Conservation (phyloP, 2,888 invertebrate genomes). For the Timandra comae region DNA sequence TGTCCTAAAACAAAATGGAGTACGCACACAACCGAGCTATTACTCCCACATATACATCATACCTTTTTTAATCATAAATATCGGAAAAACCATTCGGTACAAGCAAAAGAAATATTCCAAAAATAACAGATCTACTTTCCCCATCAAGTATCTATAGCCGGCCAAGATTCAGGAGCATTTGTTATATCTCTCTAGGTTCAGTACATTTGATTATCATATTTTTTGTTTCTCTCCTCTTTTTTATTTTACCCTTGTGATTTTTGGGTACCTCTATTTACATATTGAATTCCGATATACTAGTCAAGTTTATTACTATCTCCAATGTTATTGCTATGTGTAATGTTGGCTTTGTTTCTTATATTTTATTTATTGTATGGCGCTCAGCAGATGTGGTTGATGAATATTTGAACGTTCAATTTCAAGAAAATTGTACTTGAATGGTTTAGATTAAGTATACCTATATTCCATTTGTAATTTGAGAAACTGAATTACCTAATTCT, state of each 20-base stretch:
- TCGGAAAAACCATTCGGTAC: too few relatives aligned
- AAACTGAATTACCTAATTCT: too few relatives aligned
- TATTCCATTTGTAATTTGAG: too few relatives aligned
- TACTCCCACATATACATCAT: too few relatives aligned
- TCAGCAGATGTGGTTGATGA: slow-evolving; percentile 9
- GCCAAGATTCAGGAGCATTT: slow-evolving; percentile 31
- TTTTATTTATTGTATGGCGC: slow-evolving; percentile 32
- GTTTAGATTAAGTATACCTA: too few relatives aligned
- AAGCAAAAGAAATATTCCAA: too few relatives aligned
- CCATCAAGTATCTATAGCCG: neutral
- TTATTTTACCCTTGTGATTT: slow-evolving; percentile 69
- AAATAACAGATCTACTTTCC: too few relatives aligned
- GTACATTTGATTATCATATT: slow-evolving; percentile 70
- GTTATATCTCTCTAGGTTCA: slow-evolving; percentile 42
- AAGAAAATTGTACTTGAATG: too few relatives aligned
- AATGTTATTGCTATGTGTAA: slow-evolving; percentile 47
- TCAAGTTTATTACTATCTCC: slow-evolving; percentile 59
- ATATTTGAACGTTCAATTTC: slow-evolving; percentile 3
- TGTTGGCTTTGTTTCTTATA: slow-evolving; percentile 40
- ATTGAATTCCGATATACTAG: slow-evolving; percentile 66
- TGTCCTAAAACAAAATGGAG: too few relatives aligned
- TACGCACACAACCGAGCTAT: too few relatives aligned
- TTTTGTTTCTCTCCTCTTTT: slow-evolving; percentile 53
- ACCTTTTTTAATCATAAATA: too few relatives aligned
- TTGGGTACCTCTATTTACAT: slow-evolving; percentile 59